phyloP scores from a whole-genome alignment of 2,797 vertebrate species.

The Acanthornis magna region DNA sequence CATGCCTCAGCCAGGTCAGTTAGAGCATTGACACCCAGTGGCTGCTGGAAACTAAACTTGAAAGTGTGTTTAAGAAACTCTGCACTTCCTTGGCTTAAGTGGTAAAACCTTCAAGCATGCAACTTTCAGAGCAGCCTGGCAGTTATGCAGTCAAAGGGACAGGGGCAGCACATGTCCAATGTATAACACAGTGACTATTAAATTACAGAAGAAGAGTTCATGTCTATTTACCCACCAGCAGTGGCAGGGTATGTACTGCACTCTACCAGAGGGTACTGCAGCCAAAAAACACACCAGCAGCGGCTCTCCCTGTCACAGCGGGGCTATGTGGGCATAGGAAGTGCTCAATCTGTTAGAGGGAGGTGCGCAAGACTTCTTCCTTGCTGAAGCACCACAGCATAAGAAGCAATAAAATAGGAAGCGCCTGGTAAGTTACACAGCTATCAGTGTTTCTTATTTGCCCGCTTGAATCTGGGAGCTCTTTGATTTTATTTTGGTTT shows the following conservation, averaged over 20 bases:
- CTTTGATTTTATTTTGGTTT: background rate
- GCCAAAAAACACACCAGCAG: background rate
- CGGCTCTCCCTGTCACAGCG: background rate
- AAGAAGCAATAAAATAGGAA: conserved; percentile 30
- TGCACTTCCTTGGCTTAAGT: rapidly evolving
- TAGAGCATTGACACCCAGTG: background rate
- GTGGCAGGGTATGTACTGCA: background rate
- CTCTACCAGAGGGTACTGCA: background rate
- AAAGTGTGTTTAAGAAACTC: background rate
- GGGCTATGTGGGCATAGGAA: background rate
- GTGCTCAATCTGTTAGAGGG: background rate
- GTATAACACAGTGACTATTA: background rate
- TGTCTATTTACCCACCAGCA: background rate
- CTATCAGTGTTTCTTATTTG: background rate
- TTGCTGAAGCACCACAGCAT: background rate
- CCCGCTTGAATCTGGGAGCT: background rate
- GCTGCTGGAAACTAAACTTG: background rate
- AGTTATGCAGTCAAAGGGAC: background rate
- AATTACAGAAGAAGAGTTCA: background rate
- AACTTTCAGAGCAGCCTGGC: background rate
- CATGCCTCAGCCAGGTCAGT: background rate
- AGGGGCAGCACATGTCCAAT: background rate
- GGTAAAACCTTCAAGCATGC: background rate
- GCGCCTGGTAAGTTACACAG: background rate
- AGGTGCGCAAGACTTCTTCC: background rate